Evolutionary conservation across 2,797 vertebrate genomes (phyloP).

Genomic region (Rachycentron canadum): DNA sequence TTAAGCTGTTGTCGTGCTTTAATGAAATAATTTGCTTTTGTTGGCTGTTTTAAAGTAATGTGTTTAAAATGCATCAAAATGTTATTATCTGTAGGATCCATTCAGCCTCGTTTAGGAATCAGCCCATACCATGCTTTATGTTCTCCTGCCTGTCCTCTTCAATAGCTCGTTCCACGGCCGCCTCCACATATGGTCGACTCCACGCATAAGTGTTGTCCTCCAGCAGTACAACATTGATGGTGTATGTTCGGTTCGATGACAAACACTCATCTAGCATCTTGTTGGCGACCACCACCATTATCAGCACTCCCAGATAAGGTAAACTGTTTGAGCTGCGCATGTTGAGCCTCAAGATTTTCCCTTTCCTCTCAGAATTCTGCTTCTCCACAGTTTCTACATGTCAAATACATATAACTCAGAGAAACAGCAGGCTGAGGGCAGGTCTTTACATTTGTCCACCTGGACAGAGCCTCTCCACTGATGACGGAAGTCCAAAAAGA

Average conservation of each 20-base stretch:
- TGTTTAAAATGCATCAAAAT: not conserved
- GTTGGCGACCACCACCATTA: constrained; percentile 38
- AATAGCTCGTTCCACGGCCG: constrained; percentile 83
- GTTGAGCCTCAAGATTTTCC: constrained; percentile 21
- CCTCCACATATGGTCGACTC: constrained; percentile 74
- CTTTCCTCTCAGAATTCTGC: not conserved
- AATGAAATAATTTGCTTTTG: not conserved
- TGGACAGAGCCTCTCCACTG: constrained; percentile 11
- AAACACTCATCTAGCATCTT: constrained; percentile 72
- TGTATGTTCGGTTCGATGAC: constrained; percentile 39
- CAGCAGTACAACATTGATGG: constrained; percentile 91
- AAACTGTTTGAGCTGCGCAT: constrained; percentile 58
- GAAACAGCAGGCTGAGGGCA: not conserved
- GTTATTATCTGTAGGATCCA: not conserved
- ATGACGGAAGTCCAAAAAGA: constrained; percentile 26
- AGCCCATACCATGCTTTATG: constrained; percentile 74
- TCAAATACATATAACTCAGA: constrained; percentile 25
- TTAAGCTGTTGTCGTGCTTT: not conserved
- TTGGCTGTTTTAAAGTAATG: not conserved
- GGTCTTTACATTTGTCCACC: constrained; percentile 26
- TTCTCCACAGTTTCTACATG: constrained; percentile 62
- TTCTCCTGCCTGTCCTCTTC: constrained; percentile 79
- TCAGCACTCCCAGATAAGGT: constrained; percentile 60
- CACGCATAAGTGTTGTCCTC: constrained; percentile 86
- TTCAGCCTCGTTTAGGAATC: not conserved